Conservation (phyloP, 2,113 vertebrate species). For the Oreochromis aureus region DNA sequence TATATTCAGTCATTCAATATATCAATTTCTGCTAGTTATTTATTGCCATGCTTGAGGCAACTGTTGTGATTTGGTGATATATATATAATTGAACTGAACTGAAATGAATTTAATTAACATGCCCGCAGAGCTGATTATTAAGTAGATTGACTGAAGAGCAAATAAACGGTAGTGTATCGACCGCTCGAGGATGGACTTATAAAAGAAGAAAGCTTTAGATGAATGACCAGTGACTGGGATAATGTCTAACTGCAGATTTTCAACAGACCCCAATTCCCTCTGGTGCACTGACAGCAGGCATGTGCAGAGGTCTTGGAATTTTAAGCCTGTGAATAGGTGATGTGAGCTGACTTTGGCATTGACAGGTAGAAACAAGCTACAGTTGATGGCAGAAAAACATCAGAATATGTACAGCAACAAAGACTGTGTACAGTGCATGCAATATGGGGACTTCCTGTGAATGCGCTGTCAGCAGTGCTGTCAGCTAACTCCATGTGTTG, state of each 20-base stretch:
- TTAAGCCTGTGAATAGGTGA: constrained; percentile 13
- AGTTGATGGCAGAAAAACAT: constrained; percentile 42
- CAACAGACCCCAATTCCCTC: constrained; percentile 20
- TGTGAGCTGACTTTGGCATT: constrained; percentile 7
- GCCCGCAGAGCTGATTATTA: constrained; percentile 34
- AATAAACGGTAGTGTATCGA: constrained; percentile 65
- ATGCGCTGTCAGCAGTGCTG: constrained; percentile 62
- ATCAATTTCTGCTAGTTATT: constrained; percentile 45
- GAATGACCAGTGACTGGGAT: constrained; percentile 44
- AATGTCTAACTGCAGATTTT: constrained; percentile 42
- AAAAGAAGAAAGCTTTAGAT: constrained; percentile 57
- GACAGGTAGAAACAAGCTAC: constrained; percentile 27
- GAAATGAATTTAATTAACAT: constrained; percentile 24
- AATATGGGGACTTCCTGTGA: constrained; percentile 47
- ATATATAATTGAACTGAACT: neutral
- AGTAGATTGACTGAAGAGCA: constrained; percentile 52
- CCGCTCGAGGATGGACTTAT: constrained; percentile 45
- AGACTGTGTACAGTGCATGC: constrained; percentile 33
- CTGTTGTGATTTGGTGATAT: neutral
- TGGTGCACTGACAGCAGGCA: constrained; percentile 14
- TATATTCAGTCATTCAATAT: constrained; percentile 61
- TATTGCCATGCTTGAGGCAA: constrained; percentile 30
- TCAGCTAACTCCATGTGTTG: constrained; percentile 58
- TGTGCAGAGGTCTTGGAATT: constrained; percentile 1
- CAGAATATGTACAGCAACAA: constrained; percentile 40